Conservation (phyloP, 2,797 vertebrate species). For the Sebastes reedi region DNA sequence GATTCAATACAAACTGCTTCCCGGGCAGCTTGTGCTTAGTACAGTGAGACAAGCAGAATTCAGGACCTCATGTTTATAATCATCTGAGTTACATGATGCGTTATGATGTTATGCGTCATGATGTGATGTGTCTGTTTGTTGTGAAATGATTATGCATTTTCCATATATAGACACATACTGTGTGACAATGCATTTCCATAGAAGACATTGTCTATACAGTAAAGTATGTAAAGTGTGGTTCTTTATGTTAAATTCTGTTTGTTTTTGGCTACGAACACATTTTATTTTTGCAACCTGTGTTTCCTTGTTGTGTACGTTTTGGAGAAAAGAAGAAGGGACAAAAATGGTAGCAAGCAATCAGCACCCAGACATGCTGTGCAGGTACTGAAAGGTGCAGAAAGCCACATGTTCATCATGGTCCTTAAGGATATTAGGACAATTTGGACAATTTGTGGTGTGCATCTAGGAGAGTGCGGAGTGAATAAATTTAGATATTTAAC, state of each 20-base stretch:
- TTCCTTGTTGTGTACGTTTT: neutral
- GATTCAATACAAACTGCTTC: neutral
- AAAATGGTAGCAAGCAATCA: neutral
- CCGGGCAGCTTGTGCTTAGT: neutral
- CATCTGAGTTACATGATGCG: neutral
- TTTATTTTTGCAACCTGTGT: neutral
- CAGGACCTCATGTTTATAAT: neutral
- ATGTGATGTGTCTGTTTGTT: neutral
- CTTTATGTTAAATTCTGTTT: neutral
- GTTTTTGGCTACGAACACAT: neutral
- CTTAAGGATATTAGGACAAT: conserved; percentile 14
- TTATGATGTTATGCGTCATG: neutral
- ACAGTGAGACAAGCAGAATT: neutral
- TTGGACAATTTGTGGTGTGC: conserved; percentile 11
- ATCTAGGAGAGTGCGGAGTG: neutral
- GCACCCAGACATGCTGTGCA: neutral
- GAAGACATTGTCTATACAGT: neutral
- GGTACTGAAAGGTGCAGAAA: conserved; percentile 9
- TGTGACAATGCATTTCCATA: neutral
- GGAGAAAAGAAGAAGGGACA: neutral
- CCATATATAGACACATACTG: neutral
- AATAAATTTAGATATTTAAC: conserved; percentile 29
- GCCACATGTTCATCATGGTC: neutral
- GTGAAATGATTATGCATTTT: neutral
- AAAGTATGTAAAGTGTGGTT: neutral